Evolutionary conservation across 1,140 invertebrate species (phyloP).

Genomic region (Neodiprion pinetum): DNA sequence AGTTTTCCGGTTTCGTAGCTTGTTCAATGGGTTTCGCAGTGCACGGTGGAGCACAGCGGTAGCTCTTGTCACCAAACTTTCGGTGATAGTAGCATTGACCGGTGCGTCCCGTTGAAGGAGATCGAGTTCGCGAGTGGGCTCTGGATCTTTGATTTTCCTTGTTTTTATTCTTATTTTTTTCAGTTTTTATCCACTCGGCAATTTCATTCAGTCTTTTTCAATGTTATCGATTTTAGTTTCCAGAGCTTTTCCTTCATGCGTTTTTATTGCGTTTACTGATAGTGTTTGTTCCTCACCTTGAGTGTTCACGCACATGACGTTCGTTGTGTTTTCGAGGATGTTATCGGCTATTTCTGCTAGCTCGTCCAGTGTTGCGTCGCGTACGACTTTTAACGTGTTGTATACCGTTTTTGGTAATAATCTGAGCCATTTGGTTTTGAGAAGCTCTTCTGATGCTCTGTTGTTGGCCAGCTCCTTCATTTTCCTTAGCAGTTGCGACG

Average conservation of each 20-base stretch:
- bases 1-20: conserved; percentile 9
- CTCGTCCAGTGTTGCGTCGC: conserved; percentile 19
- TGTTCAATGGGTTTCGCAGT: conserved; percentile 11
- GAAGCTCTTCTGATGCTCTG: conserved; percentile 25
- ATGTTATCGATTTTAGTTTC: too few relatives aligned
- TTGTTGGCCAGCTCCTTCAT: conserved; percentile 29
- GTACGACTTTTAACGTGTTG: conserved; percentile 19
- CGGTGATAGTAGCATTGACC: too few relatives aligned
- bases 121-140: too few relatives aligned
- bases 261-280: too few relatives aligned
- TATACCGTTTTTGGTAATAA: conserved; percentile 28
- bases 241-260: too few relatives aligned
- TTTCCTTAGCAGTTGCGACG: conserved; percentile 34
- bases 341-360: not conserved
- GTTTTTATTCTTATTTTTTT: too few relatives aligned
- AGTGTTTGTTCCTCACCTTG: too few relatives aligned
- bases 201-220: not conserved
- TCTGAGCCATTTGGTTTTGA: conserved; percentile 31
- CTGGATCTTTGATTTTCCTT: too few relatives aligned
- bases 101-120: too few relatives aligned
- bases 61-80: not conserved
- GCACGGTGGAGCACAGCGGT: not conserved
- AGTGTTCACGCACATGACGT: too few relatives aligned
- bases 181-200: not conserved
- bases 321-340: too few relatives aligned